Evolutionary conservation across 2,113 vertebrate species (phyloP).

Genomic region (Oxyura jamaicensis): DNA sequence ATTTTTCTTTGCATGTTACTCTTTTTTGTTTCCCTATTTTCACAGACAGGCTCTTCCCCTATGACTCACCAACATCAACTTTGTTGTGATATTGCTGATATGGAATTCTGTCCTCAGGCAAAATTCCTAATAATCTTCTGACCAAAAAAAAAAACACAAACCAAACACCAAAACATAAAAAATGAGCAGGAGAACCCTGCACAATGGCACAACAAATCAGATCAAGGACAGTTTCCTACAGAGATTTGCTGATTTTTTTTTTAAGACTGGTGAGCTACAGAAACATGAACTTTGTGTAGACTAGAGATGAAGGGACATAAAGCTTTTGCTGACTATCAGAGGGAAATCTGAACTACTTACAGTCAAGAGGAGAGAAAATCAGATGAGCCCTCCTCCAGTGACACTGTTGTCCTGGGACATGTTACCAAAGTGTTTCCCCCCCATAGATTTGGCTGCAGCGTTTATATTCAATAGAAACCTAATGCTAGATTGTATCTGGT

Average conservation of each 20-base stretch:
- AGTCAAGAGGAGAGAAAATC: not conserved
- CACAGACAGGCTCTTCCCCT: not conserved
- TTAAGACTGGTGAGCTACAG: not conserved
- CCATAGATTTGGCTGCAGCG: not conserved
- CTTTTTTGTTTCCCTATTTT: not conserved
- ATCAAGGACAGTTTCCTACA: not conserved
- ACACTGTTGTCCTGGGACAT: not conserved
- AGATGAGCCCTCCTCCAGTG: not conserved
- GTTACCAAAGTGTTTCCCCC: not conserved
- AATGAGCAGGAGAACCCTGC: not conserved
- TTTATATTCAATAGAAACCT: not conserved
- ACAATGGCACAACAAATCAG: not conserved
- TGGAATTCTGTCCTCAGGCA: not conserved
- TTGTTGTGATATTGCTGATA: not conserved
- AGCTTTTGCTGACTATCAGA: not conserved
- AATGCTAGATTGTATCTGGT: not conserved
- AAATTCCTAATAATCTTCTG: not conserved
- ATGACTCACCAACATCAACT: not conserved
- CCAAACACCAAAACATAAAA: too few species aligned
- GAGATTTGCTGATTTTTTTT: not conserved
- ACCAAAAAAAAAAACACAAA: not conserved
- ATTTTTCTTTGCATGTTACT: not conserved
- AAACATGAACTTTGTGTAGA: not conserved
- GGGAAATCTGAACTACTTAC: not conserved
- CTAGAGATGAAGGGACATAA: not conserved